These are phyloP conservation scores for Rana temporaria DNA, from an alignment of 2,113 vertebrate species.

Conservation along the genomic window DNA sequence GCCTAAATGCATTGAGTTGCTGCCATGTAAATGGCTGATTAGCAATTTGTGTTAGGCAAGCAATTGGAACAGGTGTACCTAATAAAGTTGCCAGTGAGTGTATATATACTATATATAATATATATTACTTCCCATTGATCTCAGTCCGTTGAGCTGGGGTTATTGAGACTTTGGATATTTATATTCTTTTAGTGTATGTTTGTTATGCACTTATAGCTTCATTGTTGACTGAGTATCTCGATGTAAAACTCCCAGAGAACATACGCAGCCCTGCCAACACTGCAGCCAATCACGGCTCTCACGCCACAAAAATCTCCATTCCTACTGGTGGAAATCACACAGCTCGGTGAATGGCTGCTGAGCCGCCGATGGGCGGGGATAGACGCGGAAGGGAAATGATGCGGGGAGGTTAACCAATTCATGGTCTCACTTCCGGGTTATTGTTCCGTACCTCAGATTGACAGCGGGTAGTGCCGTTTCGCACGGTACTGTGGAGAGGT, in stretches of 20 bases:
- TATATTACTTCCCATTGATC: too few relatives aligned
- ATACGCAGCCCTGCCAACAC: neutral
- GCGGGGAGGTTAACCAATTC: neutral
- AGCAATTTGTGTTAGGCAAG: too few relatives aligned
- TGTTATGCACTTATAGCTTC: too few relatives aligned
- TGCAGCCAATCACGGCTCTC: neutral
- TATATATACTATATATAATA: too few relatives aligned
- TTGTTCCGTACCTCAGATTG: slow-evolving; percentile 10
- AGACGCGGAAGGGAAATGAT: slow-evolving; percentile 1
- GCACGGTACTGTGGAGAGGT: slow-evolving; percentile 32
- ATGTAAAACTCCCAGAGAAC: neutral
- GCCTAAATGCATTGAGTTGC: too few relatives aligned
- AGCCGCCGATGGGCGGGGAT: neutral
- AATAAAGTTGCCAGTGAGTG: too few relatives aligned
- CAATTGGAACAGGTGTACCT: too few relatives aligned
- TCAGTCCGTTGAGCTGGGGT: too few relatives aligned
- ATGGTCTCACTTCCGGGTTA: neutral
- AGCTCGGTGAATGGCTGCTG: neutral
- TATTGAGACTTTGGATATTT: too few relatives aligned
- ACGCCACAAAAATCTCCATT: neutral
- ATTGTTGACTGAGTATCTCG: too few relatives aligned
- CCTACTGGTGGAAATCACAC: neutral
- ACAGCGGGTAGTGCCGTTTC: slow-evolving; percentile 22
- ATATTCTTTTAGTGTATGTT: too few relatives aligned
- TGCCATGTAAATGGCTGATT: too few relatives aligned